Base-by-base conservation (phyloP, 2,113 vertebrate genomes). In the Porphyrio hochstetteri region DNA sequence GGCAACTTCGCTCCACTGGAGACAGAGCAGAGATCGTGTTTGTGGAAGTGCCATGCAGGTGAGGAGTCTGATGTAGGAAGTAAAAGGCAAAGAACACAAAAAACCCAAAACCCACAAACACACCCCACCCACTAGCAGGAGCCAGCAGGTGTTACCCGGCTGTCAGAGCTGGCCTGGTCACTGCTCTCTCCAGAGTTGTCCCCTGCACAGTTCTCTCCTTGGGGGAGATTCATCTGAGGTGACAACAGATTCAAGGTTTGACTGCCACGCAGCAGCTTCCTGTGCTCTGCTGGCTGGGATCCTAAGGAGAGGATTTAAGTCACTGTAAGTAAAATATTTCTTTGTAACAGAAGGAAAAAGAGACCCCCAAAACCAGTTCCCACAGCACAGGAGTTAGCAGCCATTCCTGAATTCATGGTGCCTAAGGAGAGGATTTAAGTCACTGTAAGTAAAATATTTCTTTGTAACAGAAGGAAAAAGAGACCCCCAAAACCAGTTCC, bases 121-220 rank as follows among this genome's bases (percentile, higher is more conserved):
- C 10, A 5, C 3, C 6, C 14, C 31, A 20, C 3, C 11, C 16
- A 4, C 4, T 11, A 2, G 11, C 23, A 10, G 0, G 0, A 11
- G 9, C 52, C 28, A 52, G 11, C n/a, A 50, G 84, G 7, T 7
- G 11, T 23, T 79, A 98, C 98, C 98, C 94, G 97, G 86, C 96
- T 97, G 85, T 72, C 9, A 0, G 90, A 94, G 35, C 92, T 92
- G 23, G 48, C 59, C 9, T 69, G 38, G 23, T 85, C 83, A 0
- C 90, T 90, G 78, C 52, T 78, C 16, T 95, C 89, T 23, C 16
- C 77, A 16, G 86, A 86, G 36, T 9, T 19, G 0, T 80, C 77
- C 33, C 35, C 74, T 14, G 25, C 16, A 10, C 31, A 2, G 3
- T 15, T 27, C 8, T 64, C 40, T 5, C 20, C 0, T 0, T 3